Evolutionary conservation across 2,888 invertebrate species (phyloP).

Genomic region (Machimus rusticus): DNA sequence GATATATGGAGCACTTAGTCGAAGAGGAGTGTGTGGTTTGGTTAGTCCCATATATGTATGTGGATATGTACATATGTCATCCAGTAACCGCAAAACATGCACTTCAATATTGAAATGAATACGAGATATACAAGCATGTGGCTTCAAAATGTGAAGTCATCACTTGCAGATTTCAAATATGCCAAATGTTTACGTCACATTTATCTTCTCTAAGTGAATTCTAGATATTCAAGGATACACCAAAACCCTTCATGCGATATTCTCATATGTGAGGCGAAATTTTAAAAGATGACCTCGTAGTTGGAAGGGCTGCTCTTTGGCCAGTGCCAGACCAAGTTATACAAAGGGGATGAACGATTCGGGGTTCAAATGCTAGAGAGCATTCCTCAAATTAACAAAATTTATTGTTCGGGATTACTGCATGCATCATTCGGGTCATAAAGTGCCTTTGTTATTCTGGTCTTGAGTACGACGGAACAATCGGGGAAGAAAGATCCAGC

Average conservation of each 20-base stretch:
- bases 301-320: not conserved
- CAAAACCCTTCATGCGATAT: not conserved
- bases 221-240: not conserved
- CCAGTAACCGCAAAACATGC: not conserved
- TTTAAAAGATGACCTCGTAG: not conserved
- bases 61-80: not conserved
- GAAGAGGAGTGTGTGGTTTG: not conserved
- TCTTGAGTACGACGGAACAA: not conserved
- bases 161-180: not conserved
- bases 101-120: not conserved
- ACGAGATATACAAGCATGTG: not conserved
- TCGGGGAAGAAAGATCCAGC: not conserved
- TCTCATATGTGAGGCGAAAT: not conserved
- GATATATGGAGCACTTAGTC: not conserved
- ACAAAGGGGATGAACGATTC: not conserved
- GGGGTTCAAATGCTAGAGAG: not conserved
- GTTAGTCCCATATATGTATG: not conserved
- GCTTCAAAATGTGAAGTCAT: not conserved
- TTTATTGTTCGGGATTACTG: not conserved
- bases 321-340: not conserved
- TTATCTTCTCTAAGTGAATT: not conserved
- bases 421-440: not conserved
- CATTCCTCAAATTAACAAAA: not conserved
- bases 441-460: not conserved
- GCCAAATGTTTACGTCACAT: not conserved